phyloP scores from a whole-genome alignment of 2,797 vertebrate genomes.

The Pseudomugil tenellus region DNA sequence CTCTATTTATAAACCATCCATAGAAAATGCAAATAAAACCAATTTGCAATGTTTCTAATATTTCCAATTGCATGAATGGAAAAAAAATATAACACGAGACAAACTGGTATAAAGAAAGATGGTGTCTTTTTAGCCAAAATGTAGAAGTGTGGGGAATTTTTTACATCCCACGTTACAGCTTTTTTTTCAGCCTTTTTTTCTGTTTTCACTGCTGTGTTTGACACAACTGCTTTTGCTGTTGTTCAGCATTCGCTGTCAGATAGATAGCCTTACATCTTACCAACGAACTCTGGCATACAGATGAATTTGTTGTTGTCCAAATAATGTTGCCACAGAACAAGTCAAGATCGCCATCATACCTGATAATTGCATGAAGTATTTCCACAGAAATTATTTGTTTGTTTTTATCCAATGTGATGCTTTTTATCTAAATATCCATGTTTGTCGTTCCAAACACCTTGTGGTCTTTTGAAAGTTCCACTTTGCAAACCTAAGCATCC shows the following conservation, averaged over 20 bases:
- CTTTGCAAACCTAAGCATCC: too few species aligned
- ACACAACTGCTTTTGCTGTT: neutral
- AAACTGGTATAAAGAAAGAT: neutral
- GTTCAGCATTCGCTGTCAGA: neutral
- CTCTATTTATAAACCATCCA: neutral
- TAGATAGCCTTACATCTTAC: neutral
- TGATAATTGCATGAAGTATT: neutral
- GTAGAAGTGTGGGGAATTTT: neutral
- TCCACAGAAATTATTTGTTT: neutral
- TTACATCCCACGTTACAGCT: too few species aligned
- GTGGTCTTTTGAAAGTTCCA: too few species aligned
- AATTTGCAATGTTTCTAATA: neutral
- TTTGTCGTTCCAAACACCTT: neutral
- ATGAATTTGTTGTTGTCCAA: neutral
- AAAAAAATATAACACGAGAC: neutral
- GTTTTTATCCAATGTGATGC: neutral
- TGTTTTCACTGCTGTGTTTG: neutral
- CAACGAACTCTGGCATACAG: neutral
- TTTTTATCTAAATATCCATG: neutral
- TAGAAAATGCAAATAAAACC: conserved; percentile 10
- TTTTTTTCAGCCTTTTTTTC: neutral
- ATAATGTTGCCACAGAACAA: neutral
- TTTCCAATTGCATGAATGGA: neutral
- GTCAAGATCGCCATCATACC: neutral
- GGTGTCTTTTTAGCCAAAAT: neutral